Percentiles rank a stretch among this genome's conserved stretches.
These are phyloP conservation scores for Tethea ocularis DNA, from an alignment of 2,888 invertebrate species.

Conservation along the genomic window DNA sequence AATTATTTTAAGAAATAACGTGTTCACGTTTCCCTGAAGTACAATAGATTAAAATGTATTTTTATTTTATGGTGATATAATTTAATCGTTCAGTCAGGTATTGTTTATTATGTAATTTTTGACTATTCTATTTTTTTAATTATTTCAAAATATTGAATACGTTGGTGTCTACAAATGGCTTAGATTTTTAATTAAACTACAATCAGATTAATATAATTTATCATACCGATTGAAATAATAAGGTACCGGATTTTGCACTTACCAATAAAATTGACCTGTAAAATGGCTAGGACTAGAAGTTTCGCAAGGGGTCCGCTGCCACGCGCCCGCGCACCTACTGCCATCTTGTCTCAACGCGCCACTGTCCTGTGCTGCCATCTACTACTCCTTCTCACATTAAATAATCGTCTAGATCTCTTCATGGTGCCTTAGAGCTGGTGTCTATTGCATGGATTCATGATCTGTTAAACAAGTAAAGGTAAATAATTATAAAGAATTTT, in stretches of 20 bases:
- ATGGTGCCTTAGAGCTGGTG: constrained; percentile 39
- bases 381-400: constrained; percentile 47
- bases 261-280: constrained; percentile 80
- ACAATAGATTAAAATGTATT: too few relatives aligned
- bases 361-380: constrained; percentile 69
- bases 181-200: too few relatives aligned
- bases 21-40: too few relatives aligned
- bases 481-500: too few relatives aligned
- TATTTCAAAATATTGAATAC: too few relatives aligned
- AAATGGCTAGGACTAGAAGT: constrained; percentile 66
- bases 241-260: constrained; percentile 31
- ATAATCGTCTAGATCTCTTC: constrained; percentile 47
- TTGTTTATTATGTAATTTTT: too few relatives aligned
- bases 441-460: constrained; percentile 13
- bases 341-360: constrained; percentile 71
- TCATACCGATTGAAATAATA: too few relatives aligned
- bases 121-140: too few relatives aligned
- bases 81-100: too few relatives aligned
- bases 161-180: too few relatives aligned
- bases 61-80: too few relatives aligned
- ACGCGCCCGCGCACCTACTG: constrained; percentile 59
- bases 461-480: not conserved
- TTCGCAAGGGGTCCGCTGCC: constrained; percentile 74
- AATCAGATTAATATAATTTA: too few relatives aligned
- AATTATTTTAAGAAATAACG: constrained; percentile 14